Conservation (phyloP, 2,113 vertebrate genomes). For the Calyptommatus sinebrachiatus region DNA sequence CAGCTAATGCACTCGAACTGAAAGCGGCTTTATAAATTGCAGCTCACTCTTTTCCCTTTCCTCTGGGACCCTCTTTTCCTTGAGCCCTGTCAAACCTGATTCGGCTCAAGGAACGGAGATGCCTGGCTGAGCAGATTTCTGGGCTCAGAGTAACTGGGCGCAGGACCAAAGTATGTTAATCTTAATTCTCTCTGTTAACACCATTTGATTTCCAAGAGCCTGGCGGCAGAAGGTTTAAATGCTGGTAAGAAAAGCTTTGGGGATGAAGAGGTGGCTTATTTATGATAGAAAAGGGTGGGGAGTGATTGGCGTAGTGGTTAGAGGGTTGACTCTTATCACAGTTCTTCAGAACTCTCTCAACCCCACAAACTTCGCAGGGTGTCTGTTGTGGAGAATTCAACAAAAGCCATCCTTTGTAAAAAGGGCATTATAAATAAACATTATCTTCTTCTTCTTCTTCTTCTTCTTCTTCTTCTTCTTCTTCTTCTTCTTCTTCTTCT, state of each 20-base stretch:
- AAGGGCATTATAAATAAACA: no score
- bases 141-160: neutral
- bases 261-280: neutral
- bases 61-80: constrained; percentile 36
- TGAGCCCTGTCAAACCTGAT: constrained; percentile 49
- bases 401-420: no score
- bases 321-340: no score
- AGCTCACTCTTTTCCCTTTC: constrained; percentile 40
- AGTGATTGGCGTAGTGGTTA: no score
- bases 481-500: no score
- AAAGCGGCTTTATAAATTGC: constrained; percentile 57
- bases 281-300: neutral
- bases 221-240: neutral
- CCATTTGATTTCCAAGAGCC: constrained; percentile 15
- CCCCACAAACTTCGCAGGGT: no score
- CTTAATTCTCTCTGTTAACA: constrained; percentile 2
- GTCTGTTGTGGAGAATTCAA: no score
- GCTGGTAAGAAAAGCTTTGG: fast-evolving
- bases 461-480: no score
- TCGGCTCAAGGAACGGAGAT: constrained; percentile 15
- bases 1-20: constrained; percentile 63
- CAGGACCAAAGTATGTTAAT: neutral
- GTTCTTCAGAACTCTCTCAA: no score
- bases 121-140: neutral
- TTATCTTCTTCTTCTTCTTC: no score